Base-by-base conservation (phyloP, 2,797 vertebrate species). In the Anguilla anguilla region DNA sequence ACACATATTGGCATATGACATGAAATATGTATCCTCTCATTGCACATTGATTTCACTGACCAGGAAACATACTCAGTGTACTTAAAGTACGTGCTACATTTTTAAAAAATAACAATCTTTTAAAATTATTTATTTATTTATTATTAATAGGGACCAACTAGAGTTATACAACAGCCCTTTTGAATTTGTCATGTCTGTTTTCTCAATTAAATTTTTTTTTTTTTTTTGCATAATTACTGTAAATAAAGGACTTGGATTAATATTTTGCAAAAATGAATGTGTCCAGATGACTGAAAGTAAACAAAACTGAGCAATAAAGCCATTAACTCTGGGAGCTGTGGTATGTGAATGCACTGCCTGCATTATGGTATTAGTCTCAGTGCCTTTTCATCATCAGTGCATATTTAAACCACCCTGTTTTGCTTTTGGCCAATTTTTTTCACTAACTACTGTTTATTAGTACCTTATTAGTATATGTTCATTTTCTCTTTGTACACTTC, bases 121-220 rank as follows among this genome's bases (percentile, higher is more conserved):
- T 43, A 35, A 31, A 77, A 3, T 43, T 2, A 43, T 43, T 43
- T 89, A 89, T 92, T 91, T 90, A 43, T 43, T 43, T 43, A 43
- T 87, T 84, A 72, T 91, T 92, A 92, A 88, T 86, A 81, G 92
- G 88, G 90, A 84, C 90, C 91, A 91, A 89, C 83, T 61, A 89
- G 91, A 92, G 90, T 92, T 96, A 96, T 96, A 92, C 15, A 94
- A 96, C 92, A 96, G 96, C 95, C 96, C 88, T 96, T 90, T 90
- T 93, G 91, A 94, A 94, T 94, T 96, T 95, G 93, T 94, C 93
- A 94, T 94, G 92, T 94, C 93, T 82, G 43, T 89, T 93, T 93
- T 69, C 35, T 31, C 69, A 43, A 43, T 43, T 9, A 69, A 53
- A 51, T 4, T 51, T 10, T 72, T n/a, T 72, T 72, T 72, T 10